Percentiles rank a stretch among this genome's conserved stretches.
Conservation (phyloP, 2,888 invertebrate species). For the Xanthorhoe designata region DNA sequence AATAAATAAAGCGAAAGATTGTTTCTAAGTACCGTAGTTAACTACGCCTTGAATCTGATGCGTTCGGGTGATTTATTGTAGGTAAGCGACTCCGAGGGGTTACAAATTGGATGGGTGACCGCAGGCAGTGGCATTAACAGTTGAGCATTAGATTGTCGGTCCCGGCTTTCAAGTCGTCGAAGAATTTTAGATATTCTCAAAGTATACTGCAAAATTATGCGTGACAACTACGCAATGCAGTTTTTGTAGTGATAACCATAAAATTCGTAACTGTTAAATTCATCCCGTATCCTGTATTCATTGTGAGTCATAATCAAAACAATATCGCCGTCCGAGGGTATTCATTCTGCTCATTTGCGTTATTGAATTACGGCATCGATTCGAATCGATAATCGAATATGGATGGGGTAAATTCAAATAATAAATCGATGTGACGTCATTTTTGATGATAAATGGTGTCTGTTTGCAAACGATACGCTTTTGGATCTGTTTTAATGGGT, state of each 20-base stretch:
- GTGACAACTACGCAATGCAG: not conserved
- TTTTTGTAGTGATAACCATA: not conserved
- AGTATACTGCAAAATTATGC: not conserved
- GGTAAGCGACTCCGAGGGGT: too few relatives aligned
- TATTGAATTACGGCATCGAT: constrained; percentile 69
- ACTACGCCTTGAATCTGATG: too few relatives aligned
- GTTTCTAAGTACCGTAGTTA: too few relatives aligned
- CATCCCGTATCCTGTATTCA: constrained; percentile 30
- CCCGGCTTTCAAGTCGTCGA: too few relatives aligned
- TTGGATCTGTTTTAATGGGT: constrained; percentile 37
- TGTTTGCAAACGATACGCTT: constrained; percentile 47
- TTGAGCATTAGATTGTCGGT: too few relatives aligned
- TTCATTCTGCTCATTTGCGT: constrained; percentile 66
- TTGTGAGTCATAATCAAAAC: constrained; percentile 47
- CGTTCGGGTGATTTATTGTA: too few relatives aligned
- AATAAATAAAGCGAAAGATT: too few relatives aligned
- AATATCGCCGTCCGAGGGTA: constrained; percentile 54
- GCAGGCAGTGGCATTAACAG: too few relatives aligned
- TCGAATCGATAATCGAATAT: constrained; percentile 66
- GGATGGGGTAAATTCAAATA: constrained; percentile 70
- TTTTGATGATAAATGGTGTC: constrained; percentile 64
- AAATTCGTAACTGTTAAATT: not conserved
- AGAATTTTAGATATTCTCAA: not conserved
- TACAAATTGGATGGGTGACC: too few relatives aligned
- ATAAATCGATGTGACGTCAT: constrained; percentile 68